Percentiles rank a stretch among this genome's conserved stretches.
These are phyloP conservation scores for Adelges cooleyi DNA, from an alignment of 1,140 invertebrate genomes.

Conservation along the genomic window DNA sequence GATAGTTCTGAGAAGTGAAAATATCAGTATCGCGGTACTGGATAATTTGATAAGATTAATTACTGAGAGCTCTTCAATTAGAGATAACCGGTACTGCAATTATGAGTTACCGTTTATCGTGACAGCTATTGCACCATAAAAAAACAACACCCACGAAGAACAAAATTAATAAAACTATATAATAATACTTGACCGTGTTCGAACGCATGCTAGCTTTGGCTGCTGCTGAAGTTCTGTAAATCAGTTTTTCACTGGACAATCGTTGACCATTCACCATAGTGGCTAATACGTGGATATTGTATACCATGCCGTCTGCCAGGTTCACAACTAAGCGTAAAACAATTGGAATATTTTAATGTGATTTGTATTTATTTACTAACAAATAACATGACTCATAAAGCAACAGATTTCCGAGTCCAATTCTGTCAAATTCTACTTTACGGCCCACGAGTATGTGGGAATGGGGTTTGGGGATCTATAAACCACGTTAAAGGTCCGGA, in stretches of 20 bases:
- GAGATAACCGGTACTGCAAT: no score
- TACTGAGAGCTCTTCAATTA: no score
- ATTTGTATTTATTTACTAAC: no score
- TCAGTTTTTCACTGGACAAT: not conserved
- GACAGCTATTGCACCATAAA: not conserved
- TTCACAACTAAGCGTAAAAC: not conserved
- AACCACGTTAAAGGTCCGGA: not conserved
- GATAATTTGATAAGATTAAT: no score
- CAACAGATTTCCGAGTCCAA: not conserved
- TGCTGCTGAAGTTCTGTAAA: not conserved
- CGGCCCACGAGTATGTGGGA: not conserved
- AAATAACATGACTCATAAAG: no score
- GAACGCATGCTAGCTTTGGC: not conserved
- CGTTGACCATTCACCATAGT: not conserved
- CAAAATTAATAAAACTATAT: not conserved
- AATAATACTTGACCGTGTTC: not conserved
- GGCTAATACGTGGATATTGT: not conserved
- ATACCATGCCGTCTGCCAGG: not conserved
- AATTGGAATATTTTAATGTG: not conserved
- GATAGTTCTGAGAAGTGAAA: no score
- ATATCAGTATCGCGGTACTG: no score
- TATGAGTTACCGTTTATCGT: no score
- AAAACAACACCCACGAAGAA: not conserved
- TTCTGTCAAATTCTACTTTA: not conserved
- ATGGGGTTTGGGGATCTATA: not conserved